Percentiles rank a stretch among this genome's conserved stretches.
Evolutionary conservation across 2,888 invertebrate genomes (phyloP).

Genomic region (Phlogophora meticulosa): DNA sequence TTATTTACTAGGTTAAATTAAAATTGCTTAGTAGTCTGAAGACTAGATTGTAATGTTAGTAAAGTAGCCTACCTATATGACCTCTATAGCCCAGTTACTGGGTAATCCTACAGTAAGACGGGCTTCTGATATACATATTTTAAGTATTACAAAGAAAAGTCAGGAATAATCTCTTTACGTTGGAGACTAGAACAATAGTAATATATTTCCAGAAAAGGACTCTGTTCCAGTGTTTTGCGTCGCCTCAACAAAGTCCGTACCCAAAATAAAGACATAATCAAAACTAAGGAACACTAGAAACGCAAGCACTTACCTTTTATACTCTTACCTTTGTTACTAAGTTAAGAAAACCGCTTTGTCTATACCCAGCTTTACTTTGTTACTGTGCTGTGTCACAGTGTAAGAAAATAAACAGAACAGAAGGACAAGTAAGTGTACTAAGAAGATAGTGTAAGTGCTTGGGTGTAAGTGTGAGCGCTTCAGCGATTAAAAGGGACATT

Average conservation of each 20-base stretch:
- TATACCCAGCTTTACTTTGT: slow-evolving; percentile 51
- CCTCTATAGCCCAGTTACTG: no score
- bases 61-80: no score
- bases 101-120: no score
- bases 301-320: slow-evolving; percentile 45
- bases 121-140: background rate
- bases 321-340: slow-evolving; percentile 39
- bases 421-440: no score
- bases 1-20: no score
- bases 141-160: background rate
- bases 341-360: slow-evolving; percentile 52
- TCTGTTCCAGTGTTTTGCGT: background rate
- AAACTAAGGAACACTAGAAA: slow-evolving; percentile 40
- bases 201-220: background rate
- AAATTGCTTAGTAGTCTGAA: no score
- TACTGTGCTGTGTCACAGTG: slow-evolving; percentile 3
- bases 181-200: background rate
- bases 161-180: background rate
- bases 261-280: slow-evolving; percentile 25
- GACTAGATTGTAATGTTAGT: no score
- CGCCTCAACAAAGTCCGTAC: background rate
- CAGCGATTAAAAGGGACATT: no score
- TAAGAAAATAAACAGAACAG: background rate
- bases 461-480: no score
- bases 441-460: no score